Evolutionary conservation across 64 coral and sea anemone species (phyloP).

Genomic region (Anthopleura sola): DNA sequence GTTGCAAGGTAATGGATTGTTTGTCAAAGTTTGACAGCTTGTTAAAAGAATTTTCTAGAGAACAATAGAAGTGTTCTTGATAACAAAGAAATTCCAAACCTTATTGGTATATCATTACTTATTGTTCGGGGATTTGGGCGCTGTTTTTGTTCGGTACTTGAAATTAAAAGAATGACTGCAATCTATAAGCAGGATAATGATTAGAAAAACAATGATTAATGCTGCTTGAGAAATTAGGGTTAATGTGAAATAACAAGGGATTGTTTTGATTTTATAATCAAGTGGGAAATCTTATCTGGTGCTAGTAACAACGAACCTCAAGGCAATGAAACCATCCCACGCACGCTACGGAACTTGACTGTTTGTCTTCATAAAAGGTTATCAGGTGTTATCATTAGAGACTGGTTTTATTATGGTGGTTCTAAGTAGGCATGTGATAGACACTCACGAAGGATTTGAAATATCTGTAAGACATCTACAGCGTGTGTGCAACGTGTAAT

Average conservation of each 20-base stretch:
- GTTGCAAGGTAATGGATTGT: not conserved
- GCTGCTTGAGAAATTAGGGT: not conserved
- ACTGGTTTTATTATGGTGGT: not conserved
- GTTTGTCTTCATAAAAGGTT: not conserved
- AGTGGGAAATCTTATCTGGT: not conserved
- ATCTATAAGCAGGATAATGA: not conserved
- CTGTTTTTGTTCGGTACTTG: too few relatives aligned
- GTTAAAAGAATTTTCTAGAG: not conserved
- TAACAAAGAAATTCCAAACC: not conserved
- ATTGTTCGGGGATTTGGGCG: too few relatives aligned
- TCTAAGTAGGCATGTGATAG: not conserved
- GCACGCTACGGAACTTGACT: not conserved
- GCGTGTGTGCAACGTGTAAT: not conserved
- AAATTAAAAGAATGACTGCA: not conserved
- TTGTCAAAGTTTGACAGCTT: not conserved
- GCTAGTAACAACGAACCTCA: not conserved
- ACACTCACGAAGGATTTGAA: not conserved
- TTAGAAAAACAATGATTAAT: not conserved
- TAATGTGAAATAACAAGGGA: not conserved
- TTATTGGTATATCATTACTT: too few relatives aligned
- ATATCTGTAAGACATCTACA: not conserved
- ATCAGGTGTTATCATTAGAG: not conserved
- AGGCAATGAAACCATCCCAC: not conserved
- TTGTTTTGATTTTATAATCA: not conserved
- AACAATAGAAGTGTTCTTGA: not conserved